Evolutionary conservation across 2,113 vertebrate species (phyloP).

Genomic region (Macrotis lagotis): DNA sequence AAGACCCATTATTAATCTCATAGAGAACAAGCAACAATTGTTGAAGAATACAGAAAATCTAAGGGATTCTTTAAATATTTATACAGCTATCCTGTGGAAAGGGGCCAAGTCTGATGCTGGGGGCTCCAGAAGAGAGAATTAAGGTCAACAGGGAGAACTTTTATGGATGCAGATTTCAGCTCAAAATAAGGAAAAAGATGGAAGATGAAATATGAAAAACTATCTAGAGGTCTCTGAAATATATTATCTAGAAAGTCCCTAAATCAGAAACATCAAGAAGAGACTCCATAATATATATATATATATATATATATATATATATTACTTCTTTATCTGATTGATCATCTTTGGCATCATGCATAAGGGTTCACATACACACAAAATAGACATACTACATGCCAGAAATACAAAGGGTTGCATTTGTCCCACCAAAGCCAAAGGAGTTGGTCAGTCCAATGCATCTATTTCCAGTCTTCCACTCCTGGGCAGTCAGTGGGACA

Average conservation of each 20-base stretch:
- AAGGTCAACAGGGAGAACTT: background rate
- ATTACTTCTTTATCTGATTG: conserved; percentile 24
- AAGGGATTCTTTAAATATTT: background rate
- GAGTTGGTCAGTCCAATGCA: conserved; percentile 94
- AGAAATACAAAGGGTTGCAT: conserved; percentile 93
- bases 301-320: background rate
- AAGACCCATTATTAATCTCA: background rate
- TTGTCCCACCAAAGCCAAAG: conserved; percentile 98
- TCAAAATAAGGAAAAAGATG: background rate
- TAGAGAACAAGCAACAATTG: background rate
- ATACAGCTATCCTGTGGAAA: background rate
- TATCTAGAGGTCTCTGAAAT: background rate
- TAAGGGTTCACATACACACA: background rate
- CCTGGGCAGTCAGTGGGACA: conserved; percentile 89
- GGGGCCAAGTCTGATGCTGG: background rate
- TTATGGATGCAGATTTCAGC: background rate
- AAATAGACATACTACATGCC: conserved; percentile 77
- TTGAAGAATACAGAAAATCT: background rate
- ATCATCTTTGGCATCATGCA: conserved; percentile 19
- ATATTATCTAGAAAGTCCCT: background rate
- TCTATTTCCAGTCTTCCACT: conserved; percentile 86
- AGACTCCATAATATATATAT: too few species aligned
- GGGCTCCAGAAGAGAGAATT: background rate
- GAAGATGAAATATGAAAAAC: background rate
- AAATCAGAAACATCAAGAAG: background rate